Evolutionary conservation across 2,888 invertebrate genomes (phyloP).

Genomic region (Andrena camellia): DNA sequence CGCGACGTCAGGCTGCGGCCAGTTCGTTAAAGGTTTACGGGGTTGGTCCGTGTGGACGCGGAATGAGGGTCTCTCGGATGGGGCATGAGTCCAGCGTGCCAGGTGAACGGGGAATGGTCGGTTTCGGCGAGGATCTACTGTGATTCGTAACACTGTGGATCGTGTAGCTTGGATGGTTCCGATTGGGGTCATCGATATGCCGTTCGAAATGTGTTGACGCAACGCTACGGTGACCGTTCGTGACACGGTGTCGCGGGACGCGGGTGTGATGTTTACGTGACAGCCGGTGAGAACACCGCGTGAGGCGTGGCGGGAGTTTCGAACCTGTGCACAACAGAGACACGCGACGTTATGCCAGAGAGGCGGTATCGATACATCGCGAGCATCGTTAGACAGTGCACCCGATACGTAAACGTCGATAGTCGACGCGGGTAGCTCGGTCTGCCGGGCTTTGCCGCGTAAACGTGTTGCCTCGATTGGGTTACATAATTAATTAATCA

Average conservation of each 20-base stretch:
- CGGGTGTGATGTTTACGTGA: conserved; percentile 64
- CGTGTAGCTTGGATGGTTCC: not conserved
- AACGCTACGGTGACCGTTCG: not conserved
- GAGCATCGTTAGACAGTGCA: conserved; percentile 15
- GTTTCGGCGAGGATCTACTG: conserved; percentile 41
- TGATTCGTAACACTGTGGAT: conserved; percentile 66
- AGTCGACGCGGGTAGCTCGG: conserved; percentile 5
- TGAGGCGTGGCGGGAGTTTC: conserved; percentile 56
- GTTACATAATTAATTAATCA: conserved; percentile 71
- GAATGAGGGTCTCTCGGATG: not conserved
- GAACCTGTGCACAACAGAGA: conserved; percentile 36
- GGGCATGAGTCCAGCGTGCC: conserved; percentile 39
- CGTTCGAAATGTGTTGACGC: not conserved
- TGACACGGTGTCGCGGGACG: not conserved
- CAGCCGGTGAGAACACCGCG: conserved; percentile 48
- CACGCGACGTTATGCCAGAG: conserved; percentile 28
- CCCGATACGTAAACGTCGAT: conserved; percentile 6
- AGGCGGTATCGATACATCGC: conserved; percentile 29
- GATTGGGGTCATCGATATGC: not conserved
- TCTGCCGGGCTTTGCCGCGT: conserved; percentile 23
- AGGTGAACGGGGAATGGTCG: conserved; percentile 40
- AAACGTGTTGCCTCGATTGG: conserved; percentile 54
- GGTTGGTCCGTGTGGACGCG: not conserved
- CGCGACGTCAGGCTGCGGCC: not conserved
- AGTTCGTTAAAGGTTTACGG: not conserved